A percentile compares a stretch with the other conserved stretches of the same genome.
Conservation (phyloP, 2,888 invertebrate genomes). For the Chouioia cunea region DNA sequence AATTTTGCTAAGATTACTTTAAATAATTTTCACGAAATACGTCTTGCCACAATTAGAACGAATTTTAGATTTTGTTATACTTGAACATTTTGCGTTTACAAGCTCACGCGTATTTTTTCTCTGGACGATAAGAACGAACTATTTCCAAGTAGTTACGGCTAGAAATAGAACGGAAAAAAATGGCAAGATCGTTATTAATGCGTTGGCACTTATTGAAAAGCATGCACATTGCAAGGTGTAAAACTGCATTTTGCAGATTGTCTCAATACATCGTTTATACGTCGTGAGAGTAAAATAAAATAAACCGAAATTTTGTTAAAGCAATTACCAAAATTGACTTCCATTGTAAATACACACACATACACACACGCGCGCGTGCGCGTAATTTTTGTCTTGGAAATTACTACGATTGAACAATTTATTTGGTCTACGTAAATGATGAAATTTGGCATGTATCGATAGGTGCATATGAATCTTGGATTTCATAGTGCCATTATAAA, state of each 20-base stretch:
- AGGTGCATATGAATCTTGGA: too few species aligned
- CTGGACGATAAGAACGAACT: neutral
- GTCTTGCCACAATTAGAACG: too few species aligned
- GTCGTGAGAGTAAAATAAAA: constrained; percentile 57
- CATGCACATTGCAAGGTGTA: constrained; percentile 53
- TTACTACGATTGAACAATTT: constrained; percentile 4
- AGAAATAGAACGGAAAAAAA: constrained; percentile 31
- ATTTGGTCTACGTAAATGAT: constrained; percentile 20
- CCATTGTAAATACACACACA: constrained; percentile 8
- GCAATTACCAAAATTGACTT: constrained; percentile 18
- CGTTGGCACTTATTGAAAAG: constrained; percentile 52
- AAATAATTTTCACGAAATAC: too few species aligned
- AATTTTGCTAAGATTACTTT: too few species aligned
- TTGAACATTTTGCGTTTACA: too few species aligned
- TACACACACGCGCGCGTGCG: too few species aligned
- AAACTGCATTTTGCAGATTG: constrained; percentile 54
- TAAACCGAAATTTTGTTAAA: constrained; percentile 40
- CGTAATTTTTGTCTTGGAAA: constrained; percentile 6
- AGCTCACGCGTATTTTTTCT: constrained; percentile 4
- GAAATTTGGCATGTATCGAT: neutral
- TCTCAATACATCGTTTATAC: constrained; percentile 57
- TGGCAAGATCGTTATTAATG: constrained; percentile 23
- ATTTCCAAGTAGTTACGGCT: constrained; percentile 6
- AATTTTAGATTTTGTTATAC: too few species aligned
- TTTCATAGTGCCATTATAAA: too few species aligned